A percentile compares a stretch with the other conserved stretches of the same genome.
Conservation (phyloP, 2,888 invertebrate species). For the Leptothorax acervorum region DNA sequence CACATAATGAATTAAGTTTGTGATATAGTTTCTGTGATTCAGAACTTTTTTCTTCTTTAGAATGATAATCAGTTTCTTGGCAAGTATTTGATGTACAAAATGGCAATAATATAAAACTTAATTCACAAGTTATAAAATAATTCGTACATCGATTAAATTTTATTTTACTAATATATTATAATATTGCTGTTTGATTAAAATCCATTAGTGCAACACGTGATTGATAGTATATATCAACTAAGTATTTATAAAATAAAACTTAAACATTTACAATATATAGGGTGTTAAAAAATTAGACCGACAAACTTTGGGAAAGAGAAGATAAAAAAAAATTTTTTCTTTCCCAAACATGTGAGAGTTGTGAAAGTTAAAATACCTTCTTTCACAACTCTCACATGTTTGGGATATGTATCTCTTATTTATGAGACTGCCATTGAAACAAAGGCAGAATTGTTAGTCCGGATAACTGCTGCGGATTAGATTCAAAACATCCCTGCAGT, state of each 20-base stretch:
- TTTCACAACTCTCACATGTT: too few species aligned
- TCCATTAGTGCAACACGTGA: slow-evolving; percentile 40
- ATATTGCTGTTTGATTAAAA: slow-evolving; percentile 49
- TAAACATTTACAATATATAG: slow-evolving; percentile 13
- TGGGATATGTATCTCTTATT: too few species aligned
- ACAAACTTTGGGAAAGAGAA: too few species aligned
- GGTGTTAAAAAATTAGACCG: too few species aligned
- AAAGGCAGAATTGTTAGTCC: too few species aligned
- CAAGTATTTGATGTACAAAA: slow-evolving; percentile 23
- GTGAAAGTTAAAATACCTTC: too few species aligned
- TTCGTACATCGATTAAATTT: slow-evolving; percentile 15
- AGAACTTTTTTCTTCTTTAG: slow-evolving; percentile 47
- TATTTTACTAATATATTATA: slow-evolving; percentile 25
- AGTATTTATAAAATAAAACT: slow-evolving; percentile 26
- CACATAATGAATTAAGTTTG: slow-evolving; percentile 71
- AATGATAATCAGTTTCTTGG: slow-evolving; percentile 44
- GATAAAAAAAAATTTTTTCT: too few species aligned
- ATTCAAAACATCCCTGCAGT: too few species aligned
- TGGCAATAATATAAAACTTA: slow-evolving; percentile 45
- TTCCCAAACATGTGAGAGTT: too few species aligned
- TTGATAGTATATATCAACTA: slow-evolving; percentile 24
- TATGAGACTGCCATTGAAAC: too few species aligned
- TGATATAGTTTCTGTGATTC: slow-evolving; percentile 57
- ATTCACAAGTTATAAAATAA: slow-evolving; percentile 46
- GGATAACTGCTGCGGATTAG: too few species aligned